Evolutionary conservation across 2,888 invertebrate genomes (phyloP).

Genomic region (Nipponacmea schrenckii): DNA sequence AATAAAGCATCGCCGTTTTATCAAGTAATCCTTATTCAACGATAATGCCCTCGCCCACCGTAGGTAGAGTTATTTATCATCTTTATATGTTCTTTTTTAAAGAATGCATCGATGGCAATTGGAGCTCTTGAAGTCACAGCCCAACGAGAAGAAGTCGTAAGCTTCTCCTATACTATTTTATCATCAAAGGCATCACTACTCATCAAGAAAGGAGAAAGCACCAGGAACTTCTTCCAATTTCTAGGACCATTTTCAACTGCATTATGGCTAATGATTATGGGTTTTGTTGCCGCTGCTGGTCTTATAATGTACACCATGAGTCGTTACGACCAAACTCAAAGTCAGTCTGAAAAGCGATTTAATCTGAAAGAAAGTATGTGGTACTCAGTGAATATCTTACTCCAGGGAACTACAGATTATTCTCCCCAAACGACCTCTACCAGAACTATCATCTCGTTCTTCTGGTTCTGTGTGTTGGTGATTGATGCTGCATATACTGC

Average conservation of each 20-base stretch:
- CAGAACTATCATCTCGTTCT: conserved; percentile 57
- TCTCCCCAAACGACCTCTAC: conserved; percentile 58
- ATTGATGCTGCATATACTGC: conserved; percentile 61
- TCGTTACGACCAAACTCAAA: conserved; percentile 52
- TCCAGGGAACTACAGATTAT: conserved; percentile 50
- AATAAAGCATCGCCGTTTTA: too few species aligned
- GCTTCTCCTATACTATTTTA: conserved; percentile 56
- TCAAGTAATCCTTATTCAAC: too few species aligned
- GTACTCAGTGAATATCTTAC: conserved; percentile 56
- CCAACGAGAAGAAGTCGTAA: conserved; percentile 47
- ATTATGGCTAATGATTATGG: conserved; percentile 53
- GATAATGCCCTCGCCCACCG: too few species aligned
- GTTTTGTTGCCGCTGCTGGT: conserved; percentile 51
- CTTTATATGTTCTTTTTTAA: background rate
- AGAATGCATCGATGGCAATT: conserved; percentile 57
- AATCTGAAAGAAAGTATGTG: conserved; percentile 59
- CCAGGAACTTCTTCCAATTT: conserved; percentile 47
- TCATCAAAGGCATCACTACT: conserved; percentile 53
- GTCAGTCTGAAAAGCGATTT: conserved; percentile 46
- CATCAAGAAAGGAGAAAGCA: conserved; percentile 42
- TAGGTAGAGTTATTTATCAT: background rate
- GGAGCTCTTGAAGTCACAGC: conserved; percentile 57
- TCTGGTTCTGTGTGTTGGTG: conserved; percentile 59
- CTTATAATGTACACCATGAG: conserved; percentile 54
- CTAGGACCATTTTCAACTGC: conserved; percentile 36